Evolutionary conservation across 37 sponge, comb jelly and placozoan species (phyloP).

Genomic region (Crambe crambe): DNA sequence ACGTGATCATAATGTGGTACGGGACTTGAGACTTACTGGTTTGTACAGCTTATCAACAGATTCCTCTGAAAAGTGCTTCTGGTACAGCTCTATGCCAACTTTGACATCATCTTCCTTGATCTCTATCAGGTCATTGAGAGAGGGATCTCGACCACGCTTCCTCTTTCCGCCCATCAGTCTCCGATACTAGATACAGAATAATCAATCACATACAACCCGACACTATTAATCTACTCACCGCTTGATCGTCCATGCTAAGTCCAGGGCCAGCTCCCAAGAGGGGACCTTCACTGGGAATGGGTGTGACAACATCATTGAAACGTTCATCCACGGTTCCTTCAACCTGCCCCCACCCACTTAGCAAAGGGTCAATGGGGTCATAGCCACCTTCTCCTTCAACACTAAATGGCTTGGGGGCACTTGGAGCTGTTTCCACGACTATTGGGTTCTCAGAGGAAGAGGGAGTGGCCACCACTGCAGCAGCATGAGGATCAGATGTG

Average conservation of each 20-base stretch:
- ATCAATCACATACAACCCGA: not conserved
- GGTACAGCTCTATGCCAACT: constrained; percentile 31
- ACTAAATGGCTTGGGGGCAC: constrained; percentile 2
- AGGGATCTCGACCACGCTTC: not conserved
- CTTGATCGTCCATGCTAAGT: constrained; percentile 28
- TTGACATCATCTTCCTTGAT: constrained; percentile 40
- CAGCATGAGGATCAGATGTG: not conserved
- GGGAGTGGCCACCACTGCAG: not conserved
- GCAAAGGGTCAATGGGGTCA: not conserved
- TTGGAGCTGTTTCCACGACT: not conserved
- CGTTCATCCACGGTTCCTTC: not conserved
- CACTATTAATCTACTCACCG: constrained; percentile 14
- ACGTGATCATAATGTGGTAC: too few relatives aligned
- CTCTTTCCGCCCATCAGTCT: constrained; percentile 45
- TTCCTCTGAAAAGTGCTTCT: constrained; percentile 39
- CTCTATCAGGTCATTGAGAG: constrained; percentile 46
- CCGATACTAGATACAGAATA: constrained; percentile 11
- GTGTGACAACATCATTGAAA: not conserved
- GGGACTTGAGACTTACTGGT: constrained; percentile 27
- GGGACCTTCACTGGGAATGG: not conserved
- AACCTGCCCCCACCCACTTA: not conserved
- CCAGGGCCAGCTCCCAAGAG: constrained; percentile 34
- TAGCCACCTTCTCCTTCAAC: not conserved
- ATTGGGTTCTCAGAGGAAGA: not conserved
- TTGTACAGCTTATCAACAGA: constrained; percentile 39